Evolutionary conservation across 2,888 invertebrate species (phyloP), one percentile per base, ranked within the genome.

Genomic region (Dorcus hopei): DNA sequence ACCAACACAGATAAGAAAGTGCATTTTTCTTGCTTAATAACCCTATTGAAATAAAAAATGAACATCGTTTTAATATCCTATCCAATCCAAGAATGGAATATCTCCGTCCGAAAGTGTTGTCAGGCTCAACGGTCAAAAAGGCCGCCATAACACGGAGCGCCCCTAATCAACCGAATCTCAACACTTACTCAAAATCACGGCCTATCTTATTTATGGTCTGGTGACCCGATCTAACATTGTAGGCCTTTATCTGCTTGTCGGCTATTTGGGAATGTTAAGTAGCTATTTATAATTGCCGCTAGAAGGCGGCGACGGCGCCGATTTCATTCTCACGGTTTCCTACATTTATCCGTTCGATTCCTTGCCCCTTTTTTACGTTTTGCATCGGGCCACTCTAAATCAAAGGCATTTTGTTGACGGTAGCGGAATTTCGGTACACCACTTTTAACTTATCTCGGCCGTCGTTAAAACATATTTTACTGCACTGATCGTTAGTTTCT

Each of bases 341-440:
- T 45, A 19, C 43, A 48, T 54, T 54, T 54, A 33, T 54, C 47
- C 43, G 45, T 11, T 51, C 45, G 26, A 9, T 45, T 45, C 39
- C 40, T 9, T 40, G 19, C 19, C 39, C 23, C 41, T 51, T 42
- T 51, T 51, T 42, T 16, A 9, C 40, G 19, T 61, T 62, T 62
- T 58, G 61, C 63, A 61, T 50, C 61, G 50, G 58, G 56, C 57
- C 61, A 62, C 61, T 65, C 63, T 59, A 66, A 64, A 64, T 61
- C 62, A 61, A 63, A 55, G 70, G 70, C 66, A 72, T 74, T 73
- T 74, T 72, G 68, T 69, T 68, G 72, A 69, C 74, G 67, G 75
- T 76, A 74, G 77, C 76, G 77, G 78, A 77, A 78, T 78, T 72
- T 71, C 67, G 70, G 74, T 76, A 78, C 78, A 78, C 68, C 69